These are phyloP conservation scores for Hippocampus abdominalis DNA, from an alignment of 2,113 vertebrate genomes.

Conservation along the genomic window DNA sequence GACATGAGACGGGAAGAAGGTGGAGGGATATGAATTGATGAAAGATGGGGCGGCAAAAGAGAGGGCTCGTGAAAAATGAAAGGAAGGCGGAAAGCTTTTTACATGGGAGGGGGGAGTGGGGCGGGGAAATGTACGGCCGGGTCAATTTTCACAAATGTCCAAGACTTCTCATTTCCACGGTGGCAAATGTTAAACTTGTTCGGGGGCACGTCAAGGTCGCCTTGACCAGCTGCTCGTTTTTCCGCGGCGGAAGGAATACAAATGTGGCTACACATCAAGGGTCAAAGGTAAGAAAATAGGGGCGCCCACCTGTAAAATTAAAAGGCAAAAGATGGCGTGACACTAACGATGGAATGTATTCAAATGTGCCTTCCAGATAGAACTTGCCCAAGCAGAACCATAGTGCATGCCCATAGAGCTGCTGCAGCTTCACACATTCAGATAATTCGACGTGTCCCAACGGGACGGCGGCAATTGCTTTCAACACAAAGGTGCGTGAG, in stretches of 20 bases:
- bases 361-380: neutral
- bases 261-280: conserved; percentile 30
- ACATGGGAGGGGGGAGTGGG: neutral
- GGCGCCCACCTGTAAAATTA: conserved; percentile 2
- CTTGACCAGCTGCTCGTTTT: conserved; percentile 42
- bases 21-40: conserved; percentile 4
- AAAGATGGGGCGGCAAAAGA: conserved; percentile 5
- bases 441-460: neutral
- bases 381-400: neutral
- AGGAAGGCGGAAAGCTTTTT: conserved; percentile 59
- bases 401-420: neutral
- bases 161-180: conserved; percentile 56
- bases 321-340: neutral
- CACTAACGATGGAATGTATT: neutral
- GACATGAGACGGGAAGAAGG: neutral
- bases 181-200: conserved; percentile 63
- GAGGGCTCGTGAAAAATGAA: conserved; percentile 57
- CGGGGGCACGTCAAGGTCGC: conserved; percentile 59
- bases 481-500: neutral
- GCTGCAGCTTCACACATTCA: neutral
- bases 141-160: conserved; percentile 63
- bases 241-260: conserved; percentile 38
- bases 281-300: conserved; percentile 10
- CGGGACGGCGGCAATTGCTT: neutral
- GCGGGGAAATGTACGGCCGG: conserved; percentile 35